phyloP scores from a whole-genome alignment of 2,797 vertebrate species.

The Rhabdophis nuchalis region DNA sequence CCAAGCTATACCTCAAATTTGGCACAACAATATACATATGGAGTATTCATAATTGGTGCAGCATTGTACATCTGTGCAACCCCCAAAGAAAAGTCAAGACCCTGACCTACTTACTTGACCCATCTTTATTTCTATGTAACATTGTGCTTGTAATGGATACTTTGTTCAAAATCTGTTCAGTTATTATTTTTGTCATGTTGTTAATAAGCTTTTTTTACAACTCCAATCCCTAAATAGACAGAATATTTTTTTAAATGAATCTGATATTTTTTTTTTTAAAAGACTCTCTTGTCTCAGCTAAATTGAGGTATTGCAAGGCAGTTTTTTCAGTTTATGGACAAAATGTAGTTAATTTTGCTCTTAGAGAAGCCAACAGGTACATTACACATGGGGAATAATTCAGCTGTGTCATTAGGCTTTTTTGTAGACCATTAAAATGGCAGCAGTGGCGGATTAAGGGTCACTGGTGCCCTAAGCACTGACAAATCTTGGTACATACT shows the following conservation, averaged over 20 bases:
- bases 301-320: conserved; percentile 14
- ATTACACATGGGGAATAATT: not conserved
- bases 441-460: too few relatives aligned
- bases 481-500: too few relatives aligned
- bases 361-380: conserved; percentile 8
- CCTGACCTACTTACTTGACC: not conserved
- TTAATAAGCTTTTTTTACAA: not conserved
- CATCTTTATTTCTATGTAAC: not conserved
- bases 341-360: conserved; percentile 36
- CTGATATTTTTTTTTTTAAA: not conserved
- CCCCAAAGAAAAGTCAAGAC: not conserved
- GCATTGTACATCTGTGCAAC: too few relatives aligned
- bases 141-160: not conserved
- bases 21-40: too few relatives aligned
- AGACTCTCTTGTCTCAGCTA: not conserved
- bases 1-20: too few relatives aligned
- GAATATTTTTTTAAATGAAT: not conserved
- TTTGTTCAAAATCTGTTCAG: not conserved
- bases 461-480: too few relatives aligned
- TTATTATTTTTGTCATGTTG: not conserved
- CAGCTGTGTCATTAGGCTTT: conserved; percentile 19
- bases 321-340: conserved; percentile 17
- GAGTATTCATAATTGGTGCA: too few relatives aligned
- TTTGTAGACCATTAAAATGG: conserved; percentile 10
- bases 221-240: not conserved